These are phyloP conservation scores for Petroica traversi DNA, from an alignment of 2,113 vertebrate genomes.

Conservation along the genomic window DNA sequence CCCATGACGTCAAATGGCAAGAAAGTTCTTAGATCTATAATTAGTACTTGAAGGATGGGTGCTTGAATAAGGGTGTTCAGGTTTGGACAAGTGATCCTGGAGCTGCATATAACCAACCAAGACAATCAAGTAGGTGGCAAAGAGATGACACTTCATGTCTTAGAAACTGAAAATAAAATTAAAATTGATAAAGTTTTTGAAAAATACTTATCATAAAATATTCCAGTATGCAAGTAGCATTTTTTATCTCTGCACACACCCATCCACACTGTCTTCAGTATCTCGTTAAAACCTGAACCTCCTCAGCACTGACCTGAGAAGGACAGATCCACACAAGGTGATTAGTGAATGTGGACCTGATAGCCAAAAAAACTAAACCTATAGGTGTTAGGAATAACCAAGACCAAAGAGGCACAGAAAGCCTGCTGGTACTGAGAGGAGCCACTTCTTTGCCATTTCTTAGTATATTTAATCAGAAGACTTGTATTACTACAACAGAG, in stretches of 20 bases:
- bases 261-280: neutral
- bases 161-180: neutral
- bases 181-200: neutral
- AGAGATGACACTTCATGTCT: neutral
- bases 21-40: neutral
- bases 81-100: neutral
- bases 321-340: neutral
- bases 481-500: neutral
- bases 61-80: neutral
- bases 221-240: neutral
- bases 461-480: neutral
- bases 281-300: fast-evolving
- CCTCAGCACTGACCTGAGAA: neutral
- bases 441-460: neutral
- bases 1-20: neutral
- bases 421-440: neutral
- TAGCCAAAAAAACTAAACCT: neutral
- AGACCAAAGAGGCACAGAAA: neutral
- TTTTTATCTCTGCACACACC: neutral
- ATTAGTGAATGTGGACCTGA: neutral
- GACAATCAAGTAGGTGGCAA: neutral
- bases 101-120: neutral
- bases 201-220: neutral
- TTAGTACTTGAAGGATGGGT: neutral
- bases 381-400: neutral